Conservation (phyloP, 2,113 vertebrate species). For the Catagonus wagneri region DNA sequence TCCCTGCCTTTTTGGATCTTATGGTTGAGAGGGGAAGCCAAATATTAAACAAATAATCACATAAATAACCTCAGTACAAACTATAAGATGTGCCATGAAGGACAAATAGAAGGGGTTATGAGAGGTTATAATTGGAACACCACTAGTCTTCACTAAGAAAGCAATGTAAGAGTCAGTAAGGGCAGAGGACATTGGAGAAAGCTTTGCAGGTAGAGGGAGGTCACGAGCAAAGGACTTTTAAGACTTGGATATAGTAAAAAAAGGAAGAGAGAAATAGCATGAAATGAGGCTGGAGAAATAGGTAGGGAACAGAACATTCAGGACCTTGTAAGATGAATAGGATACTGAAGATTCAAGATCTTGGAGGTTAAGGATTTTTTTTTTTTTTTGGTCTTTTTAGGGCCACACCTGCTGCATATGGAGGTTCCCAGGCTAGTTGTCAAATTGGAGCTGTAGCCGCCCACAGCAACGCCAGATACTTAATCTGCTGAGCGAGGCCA, state of each 20-base stretch:
- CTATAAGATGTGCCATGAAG: neutral
- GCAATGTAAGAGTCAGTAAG: neutral
- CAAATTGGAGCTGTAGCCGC: too few species aligned
- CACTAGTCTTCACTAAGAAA: conserved; percentile 18
- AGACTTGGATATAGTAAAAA: neutral
- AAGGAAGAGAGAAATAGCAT: neutral
- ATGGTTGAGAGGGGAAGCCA: neutral
- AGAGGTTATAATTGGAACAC: neutral
- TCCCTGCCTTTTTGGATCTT: neutral
- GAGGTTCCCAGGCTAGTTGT: too few species aligned
- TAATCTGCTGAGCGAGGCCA: too few species aligned
- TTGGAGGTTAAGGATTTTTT: neutral
- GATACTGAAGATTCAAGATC: neutral
- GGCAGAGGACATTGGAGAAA: neutral
- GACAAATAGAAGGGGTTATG: neutral
- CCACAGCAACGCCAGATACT: too few species aligned
- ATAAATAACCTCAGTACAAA: conserved; percentile 7
- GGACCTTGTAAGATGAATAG: neutral
- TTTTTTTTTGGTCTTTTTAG: too few species aligned
- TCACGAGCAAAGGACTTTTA: neutral
- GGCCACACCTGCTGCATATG: too few species aligned
- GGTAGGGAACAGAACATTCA: neutral
- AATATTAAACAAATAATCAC: conserved; percentile 19
- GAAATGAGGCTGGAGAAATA: neutral
- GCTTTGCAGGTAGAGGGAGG: neutral